A percentile compares a stretch with the other conserved stretches of the same genome.
phyloP scores from a whole-genome alignment of 2,888 invertebrate species.

The Meteorus colon region DNA sequence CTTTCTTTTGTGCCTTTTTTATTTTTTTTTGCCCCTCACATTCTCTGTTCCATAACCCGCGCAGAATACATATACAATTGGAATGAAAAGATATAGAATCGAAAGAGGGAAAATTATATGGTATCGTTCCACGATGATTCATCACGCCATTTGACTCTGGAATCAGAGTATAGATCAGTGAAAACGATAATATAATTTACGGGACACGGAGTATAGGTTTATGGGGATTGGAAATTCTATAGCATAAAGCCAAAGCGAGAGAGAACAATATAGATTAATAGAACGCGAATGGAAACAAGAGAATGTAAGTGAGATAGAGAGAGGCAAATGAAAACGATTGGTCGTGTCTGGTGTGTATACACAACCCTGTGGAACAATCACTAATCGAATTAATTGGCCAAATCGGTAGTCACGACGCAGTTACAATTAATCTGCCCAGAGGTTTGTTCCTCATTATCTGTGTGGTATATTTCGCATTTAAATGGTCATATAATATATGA shows the following conservation, averaged over 20 bases:
- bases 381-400: slow-evolving; percentile 72
- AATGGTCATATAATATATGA: background rate
- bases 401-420: slow-evolving; percentile 70
- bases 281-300: background rate
- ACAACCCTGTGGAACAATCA: slow-evolving; percentile 58
- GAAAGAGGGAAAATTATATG: slow-evolving; percentile 36
- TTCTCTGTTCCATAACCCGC: slow-evolving; percentile 51
- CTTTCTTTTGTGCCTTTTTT: background rate
- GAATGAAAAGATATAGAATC: slow-evolving; percentile 32
- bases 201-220: slow-evolving; percentile 32
- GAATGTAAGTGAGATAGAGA: background rate
- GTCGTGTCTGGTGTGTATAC: slow-evolving; percentile 13
- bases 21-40: background rate
- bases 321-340: background rate
- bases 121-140: slow-evolving; percentile 37
- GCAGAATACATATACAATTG: background rate
- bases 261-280: slow-evolving; percentile 7
- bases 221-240: slow-evolving; percentile 40
- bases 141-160: slow-evolving; percentile 37
- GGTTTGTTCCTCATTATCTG: slow-evolving; percentile 47
- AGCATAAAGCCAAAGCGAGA: slow-evolving; percentile 25
- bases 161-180: slow-evolving; percentile 38
- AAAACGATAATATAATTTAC: slow-evolving; percentile 37
- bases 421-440: slow-evolving; percentile 71
- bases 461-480: slow-evolving; percentile 8